Evolutionary conservation across 1,140 invertebrate genomes (phyloP), one percentile per base, ranked within the genome.

Genomic region (Bilobella aurantiaca): DNA sequence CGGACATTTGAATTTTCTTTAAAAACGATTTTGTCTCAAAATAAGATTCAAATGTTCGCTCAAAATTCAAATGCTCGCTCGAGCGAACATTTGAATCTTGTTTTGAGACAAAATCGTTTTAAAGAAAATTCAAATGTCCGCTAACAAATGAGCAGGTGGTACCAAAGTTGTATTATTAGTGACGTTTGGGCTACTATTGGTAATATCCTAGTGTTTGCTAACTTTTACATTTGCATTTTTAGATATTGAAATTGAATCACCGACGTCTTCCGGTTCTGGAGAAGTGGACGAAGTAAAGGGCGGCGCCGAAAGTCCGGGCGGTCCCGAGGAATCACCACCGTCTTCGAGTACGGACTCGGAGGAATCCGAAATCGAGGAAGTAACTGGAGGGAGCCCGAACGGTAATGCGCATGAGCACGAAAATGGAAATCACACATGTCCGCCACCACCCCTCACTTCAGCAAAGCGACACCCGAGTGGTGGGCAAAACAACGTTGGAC

Each of bases 161-260:
- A n/a, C n/a, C n/a, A n/a, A n/a, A n/a, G n/a, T n/a, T n/a, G n/a
- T n/a, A n/a, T n/a, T n/a, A n/a, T n/a, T n/a, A n/a, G n/a, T n/a
- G n/a, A n/a, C n/a, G n/a, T n/a, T n/a, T n/a, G n/a, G n/a, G n/a
- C n/a, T n/a, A n/a, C n/a, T n/a, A n/a, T n/a, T n/a, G n/a, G n/a
- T n/a, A n/a, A n/a, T n/a, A n/a, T 58, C 14, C 57, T 2, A n/a
- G 14, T 37, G 37, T 3, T 37, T 30, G 37, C 37, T 23, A 8
- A 37, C 18, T 46, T 62, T 2, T 34, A 31, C 21, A 16, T 69
- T 61, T 57, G n/a, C 53, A 23, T 8, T 56, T 58, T 27, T 37
- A 73, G 68, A 73, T 34, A 49, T 73, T 23, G 71, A 73, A 57
- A 70, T 70, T 49, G 65, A 62, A 14, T 66, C 69, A 1, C n/a